Evolutionary conservation across 2,797 vertebrate species (phyloP).

Genomic region (Prunella strophiata): DNA sequence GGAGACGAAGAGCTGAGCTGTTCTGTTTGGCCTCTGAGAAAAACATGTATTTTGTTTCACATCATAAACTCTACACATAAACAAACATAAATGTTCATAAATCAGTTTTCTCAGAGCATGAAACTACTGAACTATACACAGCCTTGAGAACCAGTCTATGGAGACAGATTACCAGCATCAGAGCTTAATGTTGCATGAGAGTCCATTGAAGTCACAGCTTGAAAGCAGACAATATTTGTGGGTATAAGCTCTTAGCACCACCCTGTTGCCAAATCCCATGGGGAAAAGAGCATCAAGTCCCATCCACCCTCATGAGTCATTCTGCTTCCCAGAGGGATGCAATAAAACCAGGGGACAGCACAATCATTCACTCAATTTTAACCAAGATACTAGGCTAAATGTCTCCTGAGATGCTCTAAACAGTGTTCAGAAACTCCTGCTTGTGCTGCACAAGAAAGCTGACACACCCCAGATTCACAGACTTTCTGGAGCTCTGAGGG

Average conservation of each 20-base stretch:
- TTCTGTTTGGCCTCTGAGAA: not conserved
- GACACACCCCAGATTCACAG: not conserved
- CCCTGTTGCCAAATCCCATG: not conserved
- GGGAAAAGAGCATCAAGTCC: accelerated
- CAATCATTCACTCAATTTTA: not conserved
- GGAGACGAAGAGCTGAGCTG: not conserved
- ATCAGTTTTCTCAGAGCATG: not conserved
- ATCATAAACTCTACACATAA: not conserved
- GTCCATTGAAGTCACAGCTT: not conserved
- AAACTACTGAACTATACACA: not conserved
- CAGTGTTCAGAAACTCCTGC: not conserved
- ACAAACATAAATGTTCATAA: not conserved
- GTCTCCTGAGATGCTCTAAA: not conserved
- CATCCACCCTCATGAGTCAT: not conserved
- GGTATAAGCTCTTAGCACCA: not conserved
- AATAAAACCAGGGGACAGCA: not conserved
- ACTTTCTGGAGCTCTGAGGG: not conserved
- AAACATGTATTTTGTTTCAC: not conserved
- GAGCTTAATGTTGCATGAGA: not conserved
- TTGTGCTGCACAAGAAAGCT: not conserved
- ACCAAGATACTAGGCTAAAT: not conserved
- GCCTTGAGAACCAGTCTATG: not conserved
- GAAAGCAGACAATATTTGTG: not conserved
- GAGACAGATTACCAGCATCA: not conserved
- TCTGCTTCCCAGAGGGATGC: not conserved